Evolutionary conservation across 2,888 invertebrate species (phyloP).

Genomic region (Ophion costatus): DNA sequence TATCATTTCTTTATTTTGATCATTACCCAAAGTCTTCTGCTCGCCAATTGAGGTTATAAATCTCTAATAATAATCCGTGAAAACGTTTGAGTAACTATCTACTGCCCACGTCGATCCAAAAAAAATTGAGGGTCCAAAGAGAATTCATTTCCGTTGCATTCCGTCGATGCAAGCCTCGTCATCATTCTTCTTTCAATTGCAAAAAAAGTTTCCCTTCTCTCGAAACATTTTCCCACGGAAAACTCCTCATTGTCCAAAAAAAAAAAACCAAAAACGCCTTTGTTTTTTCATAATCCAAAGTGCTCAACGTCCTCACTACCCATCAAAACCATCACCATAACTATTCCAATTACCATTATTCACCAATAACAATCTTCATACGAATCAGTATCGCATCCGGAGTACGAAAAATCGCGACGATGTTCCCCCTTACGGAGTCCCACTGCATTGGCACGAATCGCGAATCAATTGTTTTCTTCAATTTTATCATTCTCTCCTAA

Average conservation of each 20-base stretch:
- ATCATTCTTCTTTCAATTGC: not conserved
- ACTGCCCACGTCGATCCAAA: too few relatives aligned
- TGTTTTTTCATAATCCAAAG: not conserved
- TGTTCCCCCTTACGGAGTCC: slow-evolving; percentile 27
- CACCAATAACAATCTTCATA: not conserved
- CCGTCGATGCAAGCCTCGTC: too few relatives aligned
- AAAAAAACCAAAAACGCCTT: not conserved
- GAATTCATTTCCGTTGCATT: too few relatives aligned
- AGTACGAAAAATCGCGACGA: slow-evolving; percentile 38
- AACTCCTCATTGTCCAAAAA: not conserved
- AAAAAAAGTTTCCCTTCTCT: not conserved
- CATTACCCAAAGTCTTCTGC: too few relatives aligned
- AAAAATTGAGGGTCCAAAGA: too few relatives aligned
- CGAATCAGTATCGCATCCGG: not conserved
- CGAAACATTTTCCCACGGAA: not conserved
- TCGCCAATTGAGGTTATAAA: too few relatives aligned
- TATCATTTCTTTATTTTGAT: too few relatives aligned
- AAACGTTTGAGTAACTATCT: too few relatives aligned
- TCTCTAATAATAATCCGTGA: too few relatives aligned
- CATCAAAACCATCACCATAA: not conserved
- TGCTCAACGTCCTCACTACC: not conserved
- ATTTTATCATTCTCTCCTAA: slow-evolving; percentile 34
- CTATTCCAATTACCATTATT: not conserved
- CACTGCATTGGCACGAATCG: slow-evolving; percentile 70
- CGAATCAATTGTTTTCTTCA: slow-evolving; percentile 39